Base-by-base conservation (phyloP, 35 echinoderm and acorn worm genomes). In the Apostichopus parvimensis region DNA sequence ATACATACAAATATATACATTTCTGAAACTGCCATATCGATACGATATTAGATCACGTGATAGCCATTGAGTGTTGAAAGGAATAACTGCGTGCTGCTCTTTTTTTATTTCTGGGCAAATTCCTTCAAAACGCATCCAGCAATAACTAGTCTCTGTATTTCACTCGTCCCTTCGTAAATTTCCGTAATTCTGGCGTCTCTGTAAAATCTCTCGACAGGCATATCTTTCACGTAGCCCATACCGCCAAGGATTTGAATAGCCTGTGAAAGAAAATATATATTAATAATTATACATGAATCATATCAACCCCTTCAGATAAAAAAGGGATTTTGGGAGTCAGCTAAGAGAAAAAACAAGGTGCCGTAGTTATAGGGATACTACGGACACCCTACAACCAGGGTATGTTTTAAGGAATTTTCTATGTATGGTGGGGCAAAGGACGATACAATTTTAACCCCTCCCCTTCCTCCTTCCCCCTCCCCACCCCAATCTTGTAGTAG, bases 121-220 rank as follows among this genome's bases (percentile, higher is more conserved):
- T 98, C 91, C 70, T 98, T 95, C 0, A 98, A 77, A 55, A 95
- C 91, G 71, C 92, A 70, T 9, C 96, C 96, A 28, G 96, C 96
- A 15, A 98, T 98, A 34, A 98, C 94, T 1, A 98, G 90, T 86
- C 80, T 93, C 89, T 98, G 96, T 71, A 98, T 98, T 76, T 98
- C 96, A 60, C 96, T 98, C 34, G 96, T 98, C 17, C 96, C 96
- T 92, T 98, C 96, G 21, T 98, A 98, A 71, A 98, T 98, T 75
- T 98, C 96, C 5, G 96, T 98, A 60, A 98, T 98, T 10, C 96
- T 79, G 6, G 96, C 96, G 76, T 98, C 96, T 55, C 96, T 87
- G 92, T 98, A 98, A 77, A 92, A 92, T 12, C 96, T 91, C 57
- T 98, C 96, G 13, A 92, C 96, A 13, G 96, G 96, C 94, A 98